Base-by-base conservation (phyloP, 2,113 vertebrate species). In the Dolichotis patagonum region DNA sequence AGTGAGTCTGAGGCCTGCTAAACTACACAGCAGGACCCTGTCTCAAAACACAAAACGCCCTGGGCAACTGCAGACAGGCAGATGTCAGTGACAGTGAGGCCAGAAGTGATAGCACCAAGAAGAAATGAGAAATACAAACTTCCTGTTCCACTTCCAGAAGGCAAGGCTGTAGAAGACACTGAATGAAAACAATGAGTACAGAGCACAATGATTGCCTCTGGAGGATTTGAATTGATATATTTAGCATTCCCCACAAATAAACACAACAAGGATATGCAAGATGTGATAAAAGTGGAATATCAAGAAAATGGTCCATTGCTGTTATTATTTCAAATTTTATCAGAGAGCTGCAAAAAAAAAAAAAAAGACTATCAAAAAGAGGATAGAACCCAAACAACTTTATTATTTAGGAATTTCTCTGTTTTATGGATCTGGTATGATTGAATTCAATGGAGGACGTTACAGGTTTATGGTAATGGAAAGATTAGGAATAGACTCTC, bases 301-400 rank as follows among this genome's bases (percentile, higher is more conserved):
- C 99, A 99, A 95, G 99, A 99, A 98, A 99, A 99, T 94, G 99
- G 99, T 8, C 99, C 99, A 67, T 98, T 99, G 97, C 99, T 99
- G 99, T 99, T 99, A 20, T 99, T 62, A 99, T 98, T 98, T 99
- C 97, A 99, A 99, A 98, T 99, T 99, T 99, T 99, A 99, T 98
- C 99, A 99, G 98, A 99, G 99, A 98, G 99, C 99, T 97, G 99
- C 99, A 96, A 99, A 99, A 98, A 69, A n/a, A 98, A 52, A 52
- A 54, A 54, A 54, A 54, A 98, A 81, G 99, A 99, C 35, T 98
- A 85, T 99, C 86, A 97, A 98, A 94, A 98, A 98, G 96, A 99
- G 99, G 99, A 99, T 98, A 98, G 96, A 67, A 95, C 96, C 62
- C 58, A 99, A 98, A 97, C 98, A 97, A 52, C 96, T 99, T 98